Evolutionary conservation across 2,888 invertebrate species (phyloP).

Genomic region (Eristalis tenax): DNA sequence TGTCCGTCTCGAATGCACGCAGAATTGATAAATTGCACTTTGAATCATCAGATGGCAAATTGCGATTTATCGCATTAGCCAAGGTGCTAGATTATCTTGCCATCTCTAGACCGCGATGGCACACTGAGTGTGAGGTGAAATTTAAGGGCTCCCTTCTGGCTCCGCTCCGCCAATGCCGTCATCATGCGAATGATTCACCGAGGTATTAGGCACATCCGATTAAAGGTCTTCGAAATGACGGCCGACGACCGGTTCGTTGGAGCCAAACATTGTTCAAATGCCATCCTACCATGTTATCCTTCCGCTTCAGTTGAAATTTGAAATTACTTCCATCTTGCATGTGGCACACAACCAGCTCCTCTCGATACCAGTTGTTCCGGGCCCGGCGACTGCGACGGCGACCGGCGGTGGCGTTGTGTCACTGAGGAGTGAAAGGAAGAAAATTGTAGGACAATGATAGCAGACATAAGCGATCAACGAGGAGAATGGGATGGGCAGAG

Average conservation of each 20-base stretch:
- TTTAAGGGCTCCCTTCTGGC: background rate
- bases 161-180: background rate
- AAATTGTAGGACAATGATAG: slow-evolving; percentile 68
- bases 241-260: slow-evolving; percentile 6
- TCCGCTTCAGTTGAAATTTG: slow-evolving; percentile 64
- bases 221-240: slow-evolving; percentile 34
- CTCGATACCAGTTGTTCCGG: slow-evolving; percentile 52
- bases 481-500: background rate
- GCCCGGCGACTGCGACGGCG: too few species aligned
- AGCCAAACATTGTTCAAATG: slow-evolving; percentile 39
- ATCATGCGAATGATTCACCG: background rate
- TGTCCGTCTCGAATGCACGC: background rate
- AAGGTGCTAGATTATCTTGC: slow-evolving; percentile 37
- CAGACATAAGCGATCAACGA: slow-evolving; percentile 39
- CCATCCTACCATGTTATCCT: slow-evolving; percentile 67
- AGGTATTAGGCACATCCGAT: slow-evolving; percentile 42
- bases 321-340: slow-evolving; percentile 69
- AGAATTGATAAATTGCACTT: slow-evolving; percentile 40
- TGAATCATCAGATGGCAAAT: slow-evolving; percentile 31
- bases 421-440: slow-evolving; percentile 65
- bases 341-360: slow-evolving; percentile 48
- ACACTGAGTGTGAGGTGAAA: background rate
- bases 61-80: slow-evolving; percentile 45
- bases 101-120: background rate
- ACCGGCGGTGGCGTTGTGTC: slow-evolving; percentile 36